A percentile compares a stretch with the other conserved stretches of the same genome.
These are phyloP conservation scores for Meriones unguiculatus DNA, from an alignment of 2,113 vertebrate genomes.

Conservation along the genomic window DNA sequence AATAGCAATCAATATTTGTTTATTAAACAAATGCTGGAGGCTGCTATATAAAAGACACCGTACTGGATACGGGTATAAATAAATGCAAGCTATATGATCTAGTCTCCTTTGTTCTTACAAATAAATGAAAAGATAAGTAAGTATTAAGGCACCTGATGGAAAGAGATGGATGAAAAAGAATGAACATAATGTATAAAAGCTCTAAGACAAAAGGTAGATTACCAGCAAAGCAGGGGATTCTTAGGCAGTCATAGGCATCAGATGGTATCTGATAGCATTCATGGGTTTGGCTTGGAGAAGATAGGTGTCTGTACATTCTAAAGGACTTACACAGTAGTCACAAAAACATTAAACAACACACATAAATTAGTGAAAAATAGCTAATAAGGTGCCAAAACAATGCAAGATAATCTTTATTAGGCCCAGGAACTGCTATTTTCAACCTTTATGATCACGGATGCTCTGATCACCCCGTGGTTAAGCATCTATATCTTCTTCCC, in stretches of 20 bases:
- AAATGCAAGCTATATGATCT: background rate
- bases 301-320: background rate
- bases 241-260: background rate
- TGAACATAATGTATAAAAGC: background rate
- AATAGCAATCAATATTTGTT: constrained; percentile 4
- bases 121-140: constrained; percentile 40
- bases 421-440: background rate
- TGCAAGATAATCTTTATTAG: background rate
- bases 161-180: background rate
- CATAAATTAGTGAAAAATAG: background rate
- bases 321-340: background rate
- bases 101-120: background rate
- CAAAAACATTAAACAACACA: background rate
- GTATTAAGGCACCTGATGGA: background rate
- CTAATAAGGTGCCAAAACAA: background rate
- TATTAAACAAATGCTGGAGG: constrained; percentile 21
- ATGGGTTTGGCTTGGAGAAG: background rate
- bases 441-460: background rate
- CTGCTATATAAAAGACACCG: background rate
- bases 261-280: background rate
- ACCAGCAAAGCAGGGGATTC: background rate
- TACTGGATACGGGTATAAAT: background rate
- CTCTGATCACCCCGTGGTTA: background rate
- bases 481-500: background rate
- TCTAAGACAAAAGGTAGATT: background rate